These are phyloP conservation scores for Fistularia commersonii DNA, from an alignment of 2,797 vertebrate species.

Conservation along the genomic window DNA sequence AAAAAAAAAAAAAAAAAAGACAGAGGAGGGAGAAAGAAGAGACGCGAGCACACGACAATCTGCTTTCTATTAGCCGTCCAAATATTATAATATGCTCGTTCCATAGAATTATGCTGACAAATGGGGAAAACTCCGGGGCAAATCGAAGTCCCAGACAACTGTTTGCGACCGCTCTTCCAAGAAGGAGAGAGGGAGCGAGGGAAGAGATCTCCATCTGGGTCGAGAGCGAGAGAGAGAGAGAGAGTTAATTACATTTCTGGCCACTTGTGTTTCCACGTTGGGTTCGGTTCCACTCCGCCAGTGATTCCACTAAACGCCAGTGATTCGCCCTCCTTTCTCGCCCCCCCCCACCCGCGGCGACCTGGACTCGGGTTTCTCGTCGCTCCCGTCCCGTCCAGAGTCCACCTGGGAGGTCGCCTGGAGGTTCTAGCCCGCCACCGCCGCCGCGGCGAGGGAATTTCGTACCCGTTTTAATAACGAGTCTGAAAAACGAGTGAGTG, in stretches of 20 bases:
- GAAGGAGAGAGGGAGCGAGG: slow-evolving; percentile 20
- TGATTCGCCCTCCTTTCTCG: too few species aligned
- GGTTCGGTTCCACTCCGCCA: too few species aligned
- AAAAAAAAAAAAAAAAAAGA: slow-evolving; percentile 22
- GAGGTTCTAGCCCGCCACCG: slow-evolving; percentile 27
- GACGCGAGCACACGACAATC: slow-evolving; percentile 53
- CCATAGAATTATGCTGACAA: slow-evolving; percentile 79
- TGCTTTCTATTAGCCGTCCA: slow-evolving; percentile 78
- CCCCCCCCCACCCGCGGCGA: not conserved
- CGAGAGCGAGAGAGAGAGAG: slow-evolving; percentile 14
- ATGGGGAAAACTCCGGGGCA: slow-evolving; percentile 67
- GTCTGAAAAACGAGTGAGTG: slow-evolving; percentile 53
- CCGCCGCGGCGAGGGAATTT: slow-evolving; percentile 32
- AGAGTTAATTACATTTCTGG: slow-evolving; percentile 35
- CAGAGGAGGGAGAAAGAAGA: slow-evolving; percentile 9
- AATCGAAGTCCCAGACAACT: slow-evolving; percentile 67
- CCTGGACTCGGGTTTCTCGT: slow-evolving; percentile 10
- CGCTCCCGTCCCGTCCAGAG: slow-evolving; percentile 21
- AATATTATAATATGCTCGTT: slow-evolving; percentile 70
- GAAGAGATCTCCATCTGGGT: slow-evolving; percentile 37
- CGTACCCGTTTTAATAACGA: slow-evolving; percentile 48
- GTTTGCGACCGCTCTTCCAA: slow-evolving; percentile 51
- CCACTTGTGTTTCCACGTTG: slow-evolving; percentile 26
- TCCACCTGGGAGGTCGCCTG: slow-evolving; percentile 49
- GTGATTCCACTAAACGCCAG: too few species aligned